Evolutionary conservation across 2,888 invertebrate species (phyloP), one percentile per base, ranked within the genome.

Genomic region (Pecten maximus): DNA sequence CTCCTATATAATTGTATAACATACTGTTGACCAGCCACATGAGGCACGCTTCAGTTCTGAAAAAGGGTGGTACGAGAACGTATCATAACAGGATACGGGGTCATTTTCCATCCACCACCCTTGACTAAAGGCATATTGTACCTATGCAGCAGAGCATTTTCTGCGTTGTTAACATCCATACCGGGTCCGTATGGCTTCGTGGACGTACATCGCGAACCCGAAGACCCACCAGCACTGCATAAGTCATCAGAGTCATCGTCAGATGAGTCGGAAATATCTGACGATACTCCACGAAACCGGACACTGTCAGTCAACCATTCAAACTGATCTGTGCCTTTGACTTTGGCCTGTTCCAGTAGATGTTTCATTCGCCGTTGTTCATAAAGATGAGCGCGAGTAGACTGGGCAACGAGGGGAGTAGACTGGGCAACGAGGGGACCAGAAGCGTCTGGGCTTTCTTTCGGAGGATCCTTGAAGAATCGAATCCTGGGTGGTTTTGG

Each of bases 321-420:
- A 91, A 91, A 93, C 40, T 94, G 93, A 40, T 93, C 93, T 28
- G 91, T 92, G n/a, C 94, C 92, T 90, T 94, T 94, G n/a, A 94
- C 88, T 48, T 93, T 91, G 28, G 94, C 93, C 86, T 94, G 94
- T 87, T 94, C 94, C 16, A 94, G 90, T 19, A 94, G 91, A 92
- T 94, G 94, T 89, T 92, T 93, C 44, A 94, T 94, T 87, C 94
- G 88, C 40, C 94, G 89, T 89, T 94, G 94, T 90, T 94, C 93
- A 89, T 93, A 94, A 44, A 94, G 90, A 50, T 93, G 93, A 89
- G 93, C 93, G 19, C 86, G 89, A 44, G 91, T 89, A 3, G 92
- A 89, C 16, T 91, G 87, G 60, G 92, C 92, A 2, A 92, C 48
- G n/a, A 91, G 44, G 40, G 91, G 91, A 87, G 89, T 89, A 3